Base-by-base conservation (phyloP, 2,113 vertebrate genomes). In the Colius striatus region DNA sequence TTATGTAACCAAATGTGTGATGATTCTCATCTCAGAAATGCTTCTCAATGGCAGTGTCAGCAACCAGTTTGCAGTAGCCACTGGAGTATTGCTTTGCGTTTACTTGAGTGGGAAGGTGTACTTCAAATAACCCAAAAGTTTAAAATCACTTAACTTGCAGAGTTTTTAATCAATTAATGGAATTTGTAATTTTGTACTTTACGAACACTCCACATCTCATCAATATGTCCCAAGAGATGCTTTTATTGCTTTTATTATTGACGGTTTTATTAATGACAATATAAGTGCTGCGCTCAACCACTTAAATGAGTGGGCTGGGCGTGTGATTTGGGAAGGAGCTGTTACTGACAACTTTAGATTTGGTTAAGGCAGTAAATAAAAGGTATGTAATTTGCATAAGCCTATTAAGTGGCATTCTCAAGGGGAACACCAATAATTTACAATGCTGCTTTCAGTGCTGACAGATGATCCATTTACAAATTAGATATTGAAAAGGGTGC, bases 351-450 rank as follows among this genome's bases (percentile, higher is more conserved):
- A 26, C 60, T 84, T 93, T 94, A 87, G 96, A 62, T 95, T 96
- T 95, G 77, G 68, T 84, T 95, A 67, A 89, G 72, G 54, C 90
- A 94, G 58, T 97, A 97, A 97, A 92, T 94, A 96, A 96, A 93
- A 95, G 74, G 77, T 94, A 89, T 65, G 57, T 92, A 50, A 97
- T 97, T 97, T 97, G 76, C 85, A 85, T 97, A 96, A 97, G 67
- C 78, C 72, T 97, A 80, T 96, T 95, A 95, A 97, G 79, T 96
- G 80, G 13, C 96, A 51, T 96, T 96, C 91, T 95, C 88, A 84
- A 91, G 89, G 77, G 85, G 53, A 95, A 74, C 43, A 74, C 57
- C 87, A 91, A 22, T 92, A 87, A 94, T 95, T 97, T 96, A 65
- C 51, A 84, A 29, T 90, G 74, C 26, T 78, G 48, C 84, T 97